Evolutionary conservation across 2,113 vertebrate species (phyloP).

Genomic region (Channa argus): DNA sequence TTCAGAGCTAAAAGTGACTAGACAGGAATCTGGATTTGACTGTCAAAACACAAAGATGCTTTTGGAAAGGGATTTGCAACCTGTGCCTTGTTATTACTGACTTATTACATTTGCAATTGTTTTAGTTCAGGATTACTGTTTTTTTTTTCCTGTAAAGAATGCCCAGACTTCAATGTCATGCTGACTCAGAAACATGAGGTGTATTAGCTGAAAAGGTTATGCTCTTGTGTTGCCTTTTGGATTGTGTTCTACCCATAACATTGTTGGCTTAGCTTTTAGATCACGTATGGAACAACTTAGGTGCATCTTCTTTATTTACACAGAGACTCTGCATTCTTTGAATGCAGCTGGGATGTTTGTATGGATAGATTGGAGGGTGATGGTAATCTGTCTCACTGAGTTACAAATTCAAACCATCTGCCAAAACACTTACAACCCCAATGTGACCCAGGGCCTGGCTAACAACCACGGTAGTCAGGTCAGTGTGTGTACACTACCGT

Average conservation of each 20-base stretch:
- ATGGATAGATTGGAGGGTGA: constrained; percentile 64
- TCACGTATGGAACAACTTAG: constrained; percentile 53
- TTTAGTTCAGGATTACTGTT: too few relatives aligned
- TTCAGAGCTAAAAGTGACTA: constrained; percentile 1
- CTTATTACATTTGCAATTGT: not conserved
- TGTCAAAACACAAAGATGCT: too few relatives aligned
- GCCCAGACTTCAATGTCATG: not conserved
- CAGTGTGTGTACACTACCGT: constrained; percentile 38
- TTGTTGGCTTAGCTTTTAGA: constrained; percentile 52
- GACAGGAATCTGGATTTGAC: not conserved
- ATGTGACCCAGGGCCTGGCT: constrained; percentile 64
- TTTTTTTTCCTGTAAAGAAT: not conserved
- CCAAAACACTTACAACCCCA: constrained; percentile 70
- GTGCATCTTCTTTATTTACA: constrained; percentile 48
- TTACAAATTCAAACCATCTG: constrained; percentile 83
- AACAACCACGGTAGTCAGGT: constrained; percentile 55
- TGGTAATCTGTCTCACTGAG: constrained; percentile 70
- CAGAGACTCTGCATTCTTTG: constrained; percentile 37
- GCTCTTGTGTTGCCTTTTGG: not conserved
- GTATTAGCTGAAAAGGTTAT: not conserved
- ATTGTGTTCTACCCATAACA: not conserved
- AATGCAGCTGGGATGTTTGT: constrained; percentile 64
- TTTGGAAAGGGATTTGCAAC: not conserved
- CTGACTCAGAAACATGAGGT: not conserved
- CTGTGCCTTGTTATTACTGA: not conserved